phyloP scores from a whole-genome alignment of 2,113 vertebrate species.

The Sander vitreus region DNA sequence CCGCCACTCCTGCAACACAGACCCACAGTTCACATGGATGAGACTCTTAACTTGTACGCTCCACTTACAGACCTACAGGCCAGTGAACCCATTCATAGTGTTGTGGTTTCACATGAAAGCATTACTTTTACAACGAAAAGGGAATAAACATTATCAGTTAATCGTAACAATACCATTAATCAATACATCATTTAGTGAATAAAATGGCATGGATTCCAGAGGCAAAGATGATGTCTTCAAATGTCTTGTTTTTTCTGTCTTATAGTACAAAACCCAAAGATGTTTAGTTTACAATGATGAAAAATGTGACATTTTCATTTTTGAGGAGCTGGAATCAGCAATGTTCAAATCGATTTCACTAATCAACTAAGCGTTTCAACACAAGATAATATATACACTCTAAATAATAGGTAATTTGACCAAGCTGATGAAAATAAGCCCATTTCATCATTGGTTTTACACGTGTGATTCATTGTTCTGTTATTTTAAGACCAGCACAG shows the following conservation, averaged over 20 bases:
- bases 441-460: conserved; percentile 1
- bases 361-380: neutral
- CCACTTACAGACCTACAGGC: conserved; percentile 29
- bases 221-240: neutral
- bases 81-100: neutral
- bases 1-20: conserved; percentile 49
- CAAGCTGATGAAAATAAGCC: neutral
- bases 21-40: conserved; percentile 44
- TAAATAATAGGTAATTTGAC: conserved; percentile 2
- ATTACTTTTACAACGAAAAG: neutral
- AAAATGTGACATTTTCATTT: neutral
- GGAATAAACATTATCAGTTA: neutral
- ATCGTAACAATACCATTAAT: neutral
- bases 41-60: conserved; percentile 40
- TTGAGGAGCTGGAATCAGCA: neutral
- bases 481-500: conserved; percentile 23
- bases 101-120: neutral
- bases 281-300: neutral
- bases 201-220: neutral
- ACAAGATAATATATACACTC: neutral
- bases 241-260: neutral
- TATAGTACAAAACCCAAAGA: neutral
- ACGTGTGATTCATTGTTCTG: conserved; percentile 10
- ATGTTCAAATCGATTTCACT: neutral
- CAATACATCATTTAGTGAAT: neutral